A percentile compares a stretch with the other conserved stretches of the same genome.
These are phyloP conservation scores for Chloroceryle amazona DNA, from an alignment of 2,797 vertebrate genomes.

Conservation along the genomic window DNA sequence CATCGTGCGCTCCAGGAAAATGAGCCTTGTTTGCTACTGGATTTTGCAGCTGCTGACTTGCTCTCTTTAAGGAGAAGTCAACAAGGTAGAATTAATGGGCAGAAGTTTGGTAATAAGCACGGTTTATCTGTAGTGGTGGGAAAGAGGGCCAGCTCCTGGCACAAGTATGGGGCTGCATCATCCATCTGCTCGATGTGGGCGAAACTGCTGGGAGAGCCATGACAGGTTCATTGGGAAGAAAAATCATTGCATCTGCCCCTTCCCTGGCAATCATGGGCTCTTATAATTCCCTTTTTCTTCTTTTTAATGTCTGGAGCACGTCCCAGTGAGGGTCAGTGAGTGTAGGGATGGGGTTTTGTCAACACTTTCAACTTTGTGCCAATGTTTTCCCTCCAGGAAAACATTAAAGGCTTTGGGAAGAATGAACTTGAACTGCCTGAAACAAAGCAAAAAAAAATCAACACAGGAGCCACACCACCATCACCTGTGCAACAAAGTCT, in stretches of 20 bases:
- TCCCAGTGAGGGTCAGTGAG: not conserved
- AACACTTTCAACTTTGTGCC: not conserved
- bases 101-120: not conserved
- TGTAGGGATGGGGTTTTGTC: not conserved
- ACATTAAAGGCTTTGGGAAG: not conserved
- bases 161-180: fast-evolving
- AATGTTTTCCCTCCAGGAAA: not conserved
- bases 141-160: not conserved
- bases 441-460: not conserved
- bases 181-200: not conserved
- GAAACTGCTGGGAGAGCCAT: not conserved
- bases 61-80: not conserved
- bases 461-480: not conserved
- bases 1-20: not conserved
- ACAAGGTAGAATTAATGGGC: not conserved
- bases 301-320: not conserved
- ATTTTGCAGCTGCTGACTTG: not conserved
- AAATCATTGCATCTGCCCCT: fast-evolving
- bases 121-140: not conserved
- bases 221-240: not conserved
- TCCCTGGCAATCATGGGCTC: not conserved
- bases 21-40: not conserved
- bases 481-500: not conserved
- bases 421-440: not conserved
- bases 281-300: not conserved